Conservation (phyloP, 1,140 invertebrate species). For the Trichonephila inaurata region DNA sequence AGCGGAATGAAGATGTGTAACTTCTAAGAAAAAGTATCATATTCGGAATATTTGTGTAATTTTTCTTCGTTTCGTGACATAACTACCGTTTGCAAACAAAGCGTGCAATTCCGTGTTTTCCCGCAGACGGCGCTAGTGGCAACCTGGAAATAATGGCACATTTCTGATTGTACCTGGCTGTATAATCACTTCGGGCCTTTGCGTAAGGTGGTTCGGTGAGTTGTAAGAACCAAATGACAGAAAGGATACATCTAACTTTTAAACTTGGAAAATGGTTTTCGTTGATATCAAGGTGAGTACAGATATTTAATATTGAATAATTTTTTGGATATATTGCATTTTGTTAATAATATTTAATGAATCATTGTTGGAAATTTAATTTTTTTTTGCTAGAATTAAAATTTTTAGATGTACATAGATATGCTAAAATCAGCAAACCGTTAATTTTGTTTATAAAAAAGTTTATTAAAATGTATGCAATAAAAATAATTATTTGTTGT, state of each 20-base stretch:
- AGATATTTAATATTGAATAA: neutral
- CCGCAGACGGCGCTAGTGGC: neutral
- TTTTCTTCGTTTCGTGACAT: neutral
- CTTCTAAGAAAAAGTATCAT: neutral
- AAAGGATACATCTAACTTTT: neutral
- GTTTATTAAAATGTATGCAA: too few relatives aligned
- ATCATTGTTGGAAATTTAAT: too few relatives aligned
- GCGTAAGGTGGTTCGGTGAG: neutral
- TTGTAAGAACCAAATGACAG: neutral
- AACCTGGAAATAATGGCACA: neutral
- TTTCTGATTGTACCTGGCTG: neutral
- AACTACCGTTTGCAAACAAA: neutral
- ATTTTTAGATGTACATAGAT: too few relatives aligned
- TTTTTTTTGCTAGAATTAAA: too few relatives aligned
- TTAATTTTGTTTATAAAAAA: too few relatives aligned
- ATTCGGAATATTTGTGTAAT: neutral
- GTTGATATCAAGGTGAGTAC: neutral
- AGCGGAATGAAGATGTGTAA: neutral
- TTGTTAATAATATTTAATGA: too few relatives aligned
- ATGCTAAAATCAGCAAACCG: too few relatives aligned
- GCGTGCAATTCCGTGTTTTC: neutral
- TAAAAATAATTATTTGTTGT: too few relatives aligned
- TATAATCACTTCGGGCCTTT: neutral
- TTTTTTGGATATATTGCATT: too few relatives aligned
- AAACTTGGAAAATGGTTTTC: conserved; percentile 5